phyloP scores from a whole-genome alignment of 2,113 vertebrate genomes.

The Coryphaenoides rupestris region DNA sequence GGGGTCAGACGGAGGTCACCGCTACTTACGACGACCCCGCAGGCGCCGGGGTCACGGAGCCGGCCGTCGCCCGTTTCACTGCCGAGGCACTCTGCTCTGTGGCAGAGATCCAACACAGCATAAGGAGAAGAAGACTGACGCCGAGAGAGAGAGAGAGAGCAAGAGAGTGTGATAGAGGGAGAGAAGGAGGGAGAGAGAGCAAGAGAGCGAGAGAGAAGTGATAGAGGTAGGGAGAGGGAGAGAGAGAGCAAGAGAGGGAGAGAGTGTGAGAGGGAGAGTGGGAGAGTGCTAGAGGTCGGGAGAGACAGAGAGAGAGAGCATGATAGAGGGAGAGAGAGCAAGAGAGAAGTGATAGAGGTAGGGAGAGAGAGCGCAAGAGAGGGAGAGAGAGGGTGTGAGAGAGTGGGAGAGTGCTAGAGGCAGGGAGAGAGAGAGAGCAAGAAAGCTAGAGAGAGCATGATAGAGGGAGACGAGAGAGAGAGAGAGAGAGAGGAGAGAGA shows the following conservation, averaged over 20 bases:
- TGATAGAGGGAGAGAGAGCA: conserved; percentile 34
- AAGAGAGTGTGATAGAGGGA: conserved; percentile 27
- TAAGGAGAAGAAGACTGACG: background rate
- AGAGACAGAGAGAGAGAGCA: background rate
- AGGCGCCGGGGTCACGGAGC: too few relatives aligned
- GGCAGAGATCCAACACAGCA: too few relatives aligned
- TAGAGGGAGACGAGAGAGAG: background rate
- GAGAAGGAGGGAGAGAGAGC: background rate
- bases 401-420: background rate
- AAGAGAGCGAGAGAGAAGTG: background rate
- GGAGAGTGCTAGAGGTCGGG: background rate
- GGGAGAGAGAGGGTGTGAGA: conserved; percentile 8
- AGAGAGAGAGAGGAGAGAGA: background rate
- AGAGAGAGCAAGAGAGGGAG: background rate
- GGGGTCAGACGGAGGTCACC: too few relatives aligned
- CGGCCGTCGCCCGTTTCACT: background rate
- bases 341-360: conserved; percentile 13
- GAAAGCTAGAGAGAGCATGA: background rate
- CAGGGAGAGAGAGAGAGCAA: background rate
- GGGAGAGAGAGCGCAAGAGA: conserved; percentile 1
- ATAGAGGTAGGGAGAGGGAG: background rate
- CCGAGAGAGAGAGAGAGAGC: conserved; percentile 8
- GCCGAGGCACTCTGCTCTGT: too few relatives aligned
- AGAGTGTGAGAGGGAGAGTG: background rate
- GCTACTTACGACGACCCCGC: too few relatives aligned